Base-by-base conservation (phyloP, 2,888 invertebrate genomes). In the Drepana falcataria region DNA sequence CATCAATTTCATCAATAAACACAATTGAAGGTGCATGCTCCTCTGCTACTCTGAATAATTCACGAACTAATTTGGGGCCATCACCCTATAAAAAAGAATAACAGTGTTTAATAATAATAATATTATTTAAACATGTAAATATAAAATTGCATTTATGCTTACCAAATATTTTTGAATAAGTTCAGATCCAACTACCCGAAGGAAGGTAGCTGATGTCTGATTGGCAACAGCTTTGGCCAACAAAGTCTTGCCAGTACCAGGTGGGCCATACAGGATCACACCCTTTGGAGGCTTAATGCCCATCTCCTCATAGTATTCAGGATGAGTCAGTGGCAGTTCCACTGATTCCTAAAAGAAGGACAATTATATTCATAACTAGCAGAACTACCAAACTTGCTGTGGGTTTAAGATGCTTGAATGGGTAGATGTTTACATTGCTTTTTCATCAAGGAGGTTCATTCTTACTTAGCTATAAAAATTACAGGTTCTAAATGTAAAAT, bases 251-350 rank as follows among this genome's bases (percentile, higher is more conserved):
- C 99, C 99, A 33, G 99, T 99, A 49, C 99, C 99, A 0, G 99
- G 99, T 33, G 96, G 96, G 0, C 99, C 99, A 85, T 99, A 99
- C 47, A 99, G 92, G 75, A 99, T 99, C 0, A 99, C 99, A 66
- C 99, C 99, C 82, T 99, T 99, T 0, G 99, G 99, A 9, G 99
- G 99, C 79, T 98, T 98, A 69, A 99, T 99, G 56, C 99, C 99
- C 99, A 99, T 99, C 91, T 99, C 99, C 85, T 99, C 99, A 81
- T 99, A 99, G 87, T 99, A 99, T 85, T 99, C 99, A 0, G 99
- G 99, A 92, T 99, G 99, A 9, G 99, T 99, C 33, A 99, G 89
- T 0, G 99, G 99, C 60, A 99, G 87, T 82, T 99, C 99, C 5
- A 99, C 99, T 49, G 99, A 98, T 91, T 99, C 99, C 90, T 91